Evolutionary conservation across 2,113 vertebrate genomes (phyloP).

Genomic region (Cynoglossus semilaevis): DNA sequence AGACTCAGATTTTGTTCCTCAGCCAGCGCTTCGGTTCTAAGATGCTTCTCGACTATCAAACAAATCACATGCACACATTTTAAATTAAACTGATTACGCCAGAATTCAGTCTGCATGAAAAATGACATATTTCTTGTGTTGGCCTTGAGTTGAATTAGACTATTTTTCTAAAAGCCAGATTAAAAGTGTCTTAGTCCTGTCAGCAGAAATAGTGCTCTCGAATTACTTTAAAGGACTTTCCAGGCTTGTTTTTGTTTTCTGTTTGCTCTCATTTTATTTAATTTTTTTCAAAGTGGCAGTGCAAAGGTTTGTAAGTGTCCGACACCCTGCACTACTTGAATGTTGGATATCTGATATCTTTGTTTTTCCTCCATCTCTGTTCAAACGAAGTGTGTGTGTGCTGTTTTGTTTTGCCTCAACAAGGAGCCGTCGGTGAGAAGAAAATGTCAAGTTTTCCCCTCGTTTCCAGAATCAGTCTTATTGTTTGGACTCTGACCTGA

Average conservation of each 20-base stretch:
- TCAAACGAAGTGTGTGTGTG: conserved; percentile 40
- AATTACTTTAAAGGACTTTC: conserved; percentile 40
- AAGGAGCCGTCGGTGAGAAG: not conserved
- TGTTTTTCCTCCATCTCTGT: conserved; percentile 18
- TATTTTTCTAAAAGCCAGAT: conserved; percentile 66
- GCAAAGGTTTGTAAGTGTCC: not conserved
- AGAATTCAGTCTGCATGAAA: conserved; percentile 8
- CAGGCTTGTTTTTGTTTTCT: conserved; percentile 23
- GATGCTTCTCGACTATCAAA: conserved; percentile 28
- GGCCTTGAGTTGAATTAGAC: conserved; percentile 51
- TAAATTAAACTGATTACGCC: not conserved
- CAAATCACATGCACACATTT: not conserved
- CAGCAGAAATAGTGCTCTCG: conserved; percentile 34
- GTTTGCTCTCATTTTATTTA: conserved; percentile 12
- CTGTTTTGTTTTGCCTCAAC: conserved; percentile 54
- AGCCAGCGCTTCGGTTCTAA: conserved; percentile 19
- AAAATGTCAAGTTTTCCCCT: conserved; percentile 6
- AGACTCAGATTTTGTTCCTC: conserved; percentile 10
- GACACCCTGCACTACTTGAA: conserved; percentile 32
- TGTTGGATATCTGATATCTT: conserved; percentile 18
- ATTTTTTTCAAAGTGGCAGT: conserved; percentile 12
- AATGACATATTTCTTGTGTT: conserved; percentile 8
- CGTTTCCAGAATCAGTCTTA: conserved; percentile 33
- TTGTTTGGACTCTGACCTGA: conserved; percentile 39
- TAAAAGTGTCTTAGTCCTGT: conserved; percentile 55